These are phyloP conservation scores for Steinernema hermaphroditum DNA, from an alignment of 2,888 invertebrate genomes.

Conservation along the genomic window DNA sequence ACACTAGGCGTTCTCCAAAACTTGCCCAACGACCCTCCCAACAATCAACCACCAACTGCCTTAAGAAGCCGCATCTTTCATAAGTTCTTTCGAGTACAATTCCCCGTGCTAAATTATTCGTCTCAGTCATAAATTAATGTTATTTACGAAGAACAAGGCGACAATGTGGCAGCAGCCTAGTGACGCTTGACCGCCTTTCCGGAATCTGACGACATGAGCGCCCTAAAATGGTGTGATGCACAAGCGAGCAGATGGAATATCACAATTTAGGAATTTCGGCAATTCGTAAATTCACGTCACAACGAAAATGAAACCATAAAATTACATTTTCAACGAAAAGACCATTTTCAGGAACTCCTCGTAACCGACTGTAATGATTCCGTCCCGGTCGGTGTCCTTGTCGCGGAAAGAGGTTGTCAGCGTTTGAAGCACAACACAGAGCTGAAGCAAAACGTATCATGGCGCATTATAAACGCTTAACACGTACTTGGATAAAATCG, in stretches of 20 bases:
- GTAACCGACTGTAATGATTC: slow-evolving; percentile 77
- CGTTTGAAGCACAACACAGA: slow-evolving; percentile 63
- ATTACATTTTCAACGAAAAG: slow-evolving; percentile 71
- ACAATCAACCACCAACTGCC: slow-evolving; percentile 12
- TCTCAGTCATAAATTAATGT: too few relatives aligned
- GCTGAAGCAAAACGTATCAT: too few relatives aligned
- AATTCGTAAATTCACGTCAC: background rate
- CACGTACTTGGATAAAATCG: slow-evolving; percentile 95
- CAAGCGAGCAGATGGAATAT: background rate
- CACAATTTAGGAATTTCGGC: background rate
- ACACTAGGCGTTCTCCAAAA: background rate
- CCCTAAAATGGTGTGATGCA: slow-evolving; percentile 21
- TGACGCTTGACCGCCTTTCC: background rate
- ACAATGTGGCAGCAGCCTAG: background rate
- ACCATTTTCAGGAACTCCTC: slow-evolving; percentile 87
- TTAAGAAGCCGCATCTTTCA: background rate
- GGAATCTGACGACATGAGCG: slow-evolving; percentile 2
- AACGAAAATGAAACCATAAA: slow-evolving; percentile 2
- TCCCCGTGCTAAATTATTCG: too few relatives aligned
- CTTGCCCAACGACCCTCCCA: background rate
- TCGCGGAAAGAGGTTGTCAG: slow-evolving; percentile 78
- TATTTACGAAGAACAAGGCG: too few relatives aligned
- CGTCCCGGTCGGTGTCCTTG: slow-evolving; percentile 80
- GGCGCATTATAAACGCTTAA: too few relatives aligned
- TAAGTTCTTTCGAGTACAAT: background rate